Evolutionary conservation across 1,140 invertebrate species (phyloP).

Genomic region (Patella vulgata): DNA sequence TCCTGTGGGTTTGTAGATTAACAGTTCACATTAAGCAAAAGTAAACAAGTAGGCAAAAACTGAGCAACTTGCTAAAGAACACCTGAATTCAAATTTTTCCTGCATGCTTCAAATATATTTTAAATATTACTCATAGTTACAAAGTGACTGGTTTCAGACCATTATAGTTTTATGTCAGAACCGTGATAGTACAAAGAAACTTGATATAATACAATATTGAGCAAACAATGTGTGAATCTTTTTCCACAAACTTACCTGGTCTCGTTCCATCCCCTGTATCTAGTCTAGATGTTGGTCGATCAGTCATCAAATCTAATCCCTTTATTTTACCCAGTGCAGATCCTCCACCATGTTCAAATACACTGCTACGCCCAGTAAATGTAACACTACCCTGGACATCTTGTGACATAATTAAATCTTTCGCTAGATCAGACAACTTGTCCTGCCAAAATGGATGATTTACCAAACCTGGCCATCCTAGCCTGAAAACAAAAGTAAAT

Average conservation of each 20-base stretch:
- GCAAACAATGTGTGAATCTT: neutral
- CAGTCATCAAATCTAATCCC: conserved; percentile 52
- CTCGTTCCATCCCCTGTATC: conserved; percentile 41
- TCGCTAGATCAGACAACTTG: conserved; percentile 53
- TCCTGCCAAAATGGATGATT: conserved; percentile 65
- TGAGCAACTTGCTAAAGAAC: no score
- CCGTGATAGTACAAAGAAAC: no score
- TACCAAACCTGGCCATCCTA: conserved; percentile 61
- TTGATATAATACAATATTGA: no score
- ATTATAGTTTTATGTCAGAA: no score
- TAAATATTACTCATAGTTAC: no score
- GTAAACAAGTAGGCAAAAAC: no score
- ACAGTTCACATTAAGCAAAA: no score
- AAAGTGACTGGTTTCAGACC: no score
- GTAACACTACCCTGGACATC: conserved; percentile 41
- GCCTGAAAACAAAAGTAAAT: conserved; percentile 33
- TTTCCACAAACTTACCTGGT: conserved; percentile 38
- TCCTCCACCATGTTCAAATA: conserved; percentile 53
- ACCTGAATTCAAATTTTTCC: no score
- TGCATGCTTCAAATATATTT: no score
- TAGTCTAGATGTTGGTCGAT: conserved; percentile 44
- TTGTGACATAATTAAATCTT: conserved; percentile 49
- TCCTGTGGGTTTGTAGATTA: no score
- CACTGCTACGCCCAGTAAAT: conserved; percentile 42
- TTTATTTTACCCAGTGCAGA: conserved; percentile 57